Conservation (phyloP, 2,113 vertebrate genomes). For the Aepyceros melampus region DNA sequence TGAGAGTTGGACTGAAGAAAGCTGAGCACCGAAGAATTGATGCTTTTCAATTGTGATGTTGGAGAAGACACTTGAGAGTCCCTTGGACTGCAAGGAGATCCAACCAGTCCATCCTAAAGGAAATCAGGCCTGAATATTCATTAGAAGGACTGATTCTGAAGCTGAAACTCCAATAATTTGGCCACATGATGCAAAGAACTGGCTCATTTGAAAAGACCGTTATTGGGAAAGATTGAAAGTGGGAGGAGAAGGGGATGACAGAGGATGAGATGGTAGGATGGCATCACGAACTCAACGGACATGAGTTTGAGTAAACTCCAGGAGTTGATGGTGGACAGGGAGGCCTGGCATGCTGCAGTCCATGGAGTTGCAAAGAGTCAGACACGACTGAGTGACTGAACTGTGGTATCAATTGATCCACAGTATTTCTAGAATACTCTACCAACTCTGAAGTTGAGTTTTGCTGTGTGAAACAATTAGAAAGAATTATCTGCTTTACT, state of each 20-base stretch:
- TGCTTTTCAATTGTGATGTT: background rate
- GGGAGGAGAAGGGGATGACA: rapidly evolving
- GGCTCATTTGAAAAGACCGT: background rate
- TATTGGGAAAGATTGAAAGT: background rate
- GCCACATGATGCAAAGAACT: background rate
- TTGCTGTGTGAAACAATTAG: background rate
- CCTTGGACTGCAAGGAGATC: background rate
- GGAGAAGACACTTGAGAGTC: background rate
- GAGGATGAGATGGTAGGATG: background rate
- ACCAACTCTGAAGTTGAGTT: background rate
- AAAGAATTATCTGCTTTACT: background rate
- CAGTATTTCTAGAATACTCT: background rate
- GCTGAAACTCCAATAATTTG: background rate
- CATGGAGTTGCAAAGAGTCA: background rate
- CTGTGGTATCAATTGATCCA: background rate
- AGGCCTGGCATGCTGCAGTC: background rate
- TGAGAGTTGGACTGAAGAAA: background rate
- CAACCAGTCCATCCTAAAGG: background rate
- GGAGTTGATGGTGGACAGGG: background rate
- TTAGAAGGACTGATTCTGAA: background rate
- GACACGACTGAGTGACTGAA: background rate
- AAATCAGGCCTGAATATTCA: background rate
- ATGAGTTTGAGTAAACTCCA: background rate
- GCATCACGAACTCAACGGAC: background rate
- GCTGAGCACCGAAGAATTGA: rapidly evolving